Evolutionary conservation across 2,113 vertebrate species (phyloP).

Genomic region (Saguinus imperator): DNA sequence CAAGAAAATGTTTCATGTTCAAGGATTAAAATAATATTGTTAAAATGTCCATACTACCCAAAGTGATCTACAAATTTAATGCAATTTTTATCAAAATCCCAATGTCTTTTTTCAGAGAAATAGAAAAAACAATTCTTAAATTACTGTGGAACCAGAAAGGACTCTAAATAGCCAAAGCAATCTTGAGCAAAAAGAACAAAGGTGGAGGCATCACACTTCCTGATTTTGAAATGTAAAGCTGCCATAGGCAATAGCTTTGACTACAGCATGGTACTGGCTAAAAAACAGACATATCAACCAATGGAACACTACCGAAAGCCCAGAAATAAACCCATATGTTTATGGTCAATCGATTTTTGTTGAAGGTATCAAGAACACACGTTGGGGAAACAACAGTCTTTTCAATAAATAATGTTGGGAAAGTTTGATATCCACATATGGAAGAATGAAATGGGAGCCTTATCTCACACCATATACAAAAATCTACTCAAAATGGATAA

Average conservation of each 20-base stretch:
- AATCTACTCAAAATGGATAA: not conserved
- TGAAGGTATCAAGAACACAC: not conserved
- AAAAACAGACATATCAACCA: not conserved
- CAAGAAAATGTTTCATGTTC: not conserved
- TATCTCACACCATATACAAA: not conserved
- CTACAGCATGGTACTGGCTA: not conserved
- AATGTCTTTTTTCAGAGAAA: not conserved
- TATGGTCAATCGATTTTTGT: not conserved
- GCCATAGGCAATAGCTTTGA: not conserved
- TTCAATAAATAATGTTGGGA: not conserved
- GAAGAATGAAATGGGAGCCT: not conserved
- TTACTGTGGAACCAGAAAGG: not conserved
- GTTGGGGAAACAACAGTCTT: not conserved
- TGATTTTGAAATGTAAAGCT: not conserved
- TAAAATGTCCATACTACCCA: not conserved
- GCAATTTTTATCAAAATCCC: not conserved
- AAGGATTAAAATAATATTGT: not conserved
- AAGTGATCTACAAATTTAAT: not conserved
- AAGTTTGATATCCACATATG: not conserved
- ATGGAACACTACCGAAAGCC: not conserved
- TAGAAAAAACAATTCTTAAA: not conserved
- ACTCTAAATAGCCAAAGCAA: not conserved
- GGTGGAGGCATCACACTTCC: not conserved
- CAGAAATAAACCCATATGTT: not conserved
- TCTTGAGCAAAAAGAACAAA: not conserved